Percentiles rank a stretch among this genome's conserved stretches.
Evolutionary conservation across 2,113 vertebrate genomes (phyloP).

Genomic region (Cyanoliseus patagonus): DNA sequence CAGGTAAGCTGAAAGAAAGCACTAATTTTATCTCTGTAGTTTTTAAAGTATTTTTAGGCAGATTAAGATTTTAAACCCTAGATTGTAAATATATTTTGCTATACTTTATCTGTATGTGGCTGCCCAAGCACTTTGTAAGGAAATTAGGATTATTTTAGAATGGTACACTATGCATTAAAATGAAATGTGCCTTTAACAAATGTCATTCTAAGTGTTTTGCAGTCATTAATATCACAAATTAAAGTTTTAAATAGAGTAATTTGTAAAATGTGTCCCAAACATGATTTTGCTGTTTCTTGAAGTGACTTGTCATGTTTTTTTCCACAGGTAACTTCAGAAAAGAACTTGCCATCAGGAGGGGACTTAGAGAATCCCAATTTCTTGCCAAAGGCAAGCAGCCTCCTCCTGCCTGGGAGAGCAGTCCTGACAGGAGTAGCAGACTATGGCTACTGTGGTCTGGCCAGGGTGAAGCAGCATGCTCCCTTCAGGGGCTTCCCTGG

Average conservation of each 20-base stretch:
- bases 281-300: conserved; percentile 60
- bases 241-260: conserved; percentile 83
- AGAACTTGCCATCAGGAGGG: neutral
- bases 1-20: conserved; percentile 90
- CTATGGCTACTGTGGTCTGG: fast-evolving
- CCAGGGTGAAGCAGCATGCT: fast-evolving
- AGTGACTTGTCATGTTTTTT: neutral
- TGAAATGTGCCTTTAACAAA: conserved; percentile 84
- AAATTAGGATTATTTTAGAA: conserved; percentile 84
- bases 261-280: conserved; percentile 75
- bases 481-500: neutral
- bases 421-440: neutral
- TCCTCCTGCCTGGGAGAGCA: neutral
- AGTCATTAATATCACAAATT: conserved; percentile 91
- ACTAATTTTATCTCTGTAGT: conserved; percentile 94
- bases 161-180: conserved; percentile 90
- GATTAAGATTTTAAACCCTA: conserved; percentile 86
- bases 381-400: neutral
- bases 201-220: conserved; percentile 83
- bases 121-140: conserved; percentile 89
- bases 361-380: neutral
- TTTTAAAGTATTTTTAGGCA: conserved; percentile 84
- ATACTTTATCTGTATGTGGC: conserved; percentile 84
- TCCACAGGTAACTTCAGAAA: neutral
- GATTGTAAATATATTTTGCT: conserved; percentile 93